A percentile compares a stretch with the other conserved stretches of the same genome.
phyloP scores from a whole-genome alignment of 1,140 invertebrate species.

The Aphidius gifuensis region DNA sequence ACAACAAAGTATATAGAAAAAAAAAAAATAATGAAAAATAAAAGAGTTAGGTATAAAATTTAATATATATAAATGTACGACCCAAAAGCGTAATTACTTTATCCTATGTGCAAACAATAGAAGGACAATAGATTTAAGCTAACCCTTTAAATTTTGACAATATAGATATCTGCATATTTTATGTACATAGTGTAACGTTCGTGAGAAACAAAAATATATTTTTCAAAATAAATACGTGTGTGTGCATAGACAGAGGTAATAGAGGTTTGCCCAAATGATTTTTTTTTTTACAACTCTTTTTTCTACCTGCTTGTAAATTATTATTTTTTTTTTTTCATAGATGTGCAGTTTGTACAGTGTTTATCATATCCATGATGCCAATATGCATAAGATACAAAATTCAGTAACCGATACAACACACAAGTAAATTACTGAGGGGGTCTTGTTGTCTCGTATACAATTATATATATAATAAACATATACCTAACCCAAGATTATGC shows the following conservation, averaged over 20 bases:
- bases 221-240: background rate
- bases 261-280: too few species aligned
- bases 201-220: too few species aligned
- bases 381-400: background rate
- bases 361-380: too few species aligned
- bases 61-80: background rate
- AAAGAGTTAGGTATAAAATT: background rate
- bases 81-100: conserved; percentile 51
- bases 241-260: background rate
- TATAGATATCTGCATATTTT: too few species aligned
- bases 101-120: conserved; percentile 52
- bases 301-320: too few species aligned
- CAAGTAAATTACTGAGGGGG: background rate
- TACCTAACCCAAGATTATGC: conserved; percentile 42
- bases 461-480: conserved; percentile 17
- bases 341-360: too few species aligned
- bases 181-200: too few species aligned
- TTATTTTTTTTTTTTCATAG: too few species aligned
- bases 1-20: background rate
- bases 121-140: conserved; percentile 18
- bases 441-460: background rate
- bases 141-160: background rate
- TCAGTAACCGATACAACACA: conserved; percentile 16
- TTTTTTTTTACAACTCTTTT: too few species aligned
- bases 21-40: background rate